Conservation (phyloP, 2,888 invertebrate genomes). For the Dascillus cervinus region DNA sequence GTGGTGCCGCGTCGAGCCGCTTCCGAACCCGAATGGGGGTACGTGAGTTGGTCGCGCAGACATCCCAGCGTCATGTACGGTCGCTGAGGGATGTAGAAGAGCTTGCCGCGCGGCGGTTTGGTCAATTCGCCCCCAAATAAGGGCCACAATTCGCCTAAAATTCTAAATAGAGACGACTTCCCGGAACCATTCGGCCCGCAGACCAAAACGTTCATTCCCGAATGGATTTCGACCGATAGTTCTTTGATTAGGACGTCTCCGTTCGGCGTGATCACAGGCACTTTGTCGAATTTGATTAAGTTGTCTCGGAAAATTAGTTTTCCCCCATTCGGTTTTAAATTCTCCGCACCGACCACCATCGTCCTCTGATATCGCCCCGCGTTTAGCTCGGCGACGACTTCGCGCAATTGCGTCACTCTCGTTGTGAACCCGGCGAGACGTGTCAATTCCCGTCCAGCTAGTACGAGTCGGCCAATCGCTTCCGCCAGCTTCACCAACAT, state of each 20-base stretch:
- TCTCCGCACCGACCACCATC: constrained; percentile 50
- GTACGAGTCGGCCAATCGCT: constrained; percentile 89
- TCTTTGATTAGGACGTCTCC: constrained; percentile 90
- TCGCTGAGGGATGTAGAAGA: constrained; percentile 95
- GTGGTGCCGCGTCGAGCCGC: constrained; percentile 70
- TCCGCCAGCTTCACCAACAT: constrained; percentile 96
- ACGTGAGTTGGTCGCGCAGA: constrained; percentile 82
- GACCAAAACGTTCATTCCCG: constrained; percentile 94
- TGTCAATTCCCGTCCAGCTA: constrained; percentile 92
- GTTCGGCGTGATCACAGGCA: constrained; percentile 95
- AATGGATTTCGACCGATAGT: constrained; percentile 75
- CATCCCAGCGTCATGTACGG: constrained; percentile 98
- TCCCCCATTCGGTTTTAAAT: constrained; percentile 62
- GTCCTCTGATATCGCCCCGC: constrained; percentile 63
- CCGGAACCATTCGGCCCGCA: constrained; percentile 99
- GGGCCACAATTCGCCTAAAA: constrained; percentile 97
- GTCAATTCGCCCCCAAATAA: constrained; percentile 88
- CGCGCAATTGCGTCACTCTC: constrained; percentile 80
- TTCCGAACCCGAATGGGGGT: constrained; percentile 85
- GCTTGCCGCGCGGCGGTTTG: constrained; percentile 90
- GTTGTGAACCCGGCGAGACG: constrained; percentile 91
- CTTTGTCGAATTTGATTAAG: constrained; percentile 82
- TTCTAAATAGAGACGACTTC: constrained; percentile 93
- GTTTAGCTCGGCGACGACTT: constrained; percentile 77
- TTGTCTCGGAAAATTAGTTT: constrained; percentile 78